These are phyloP conservation scores for Luidia sarsii DNA, from an alignment of 53 echinoderm and acorn worm species.

Conservation along the genomic window DNA sequence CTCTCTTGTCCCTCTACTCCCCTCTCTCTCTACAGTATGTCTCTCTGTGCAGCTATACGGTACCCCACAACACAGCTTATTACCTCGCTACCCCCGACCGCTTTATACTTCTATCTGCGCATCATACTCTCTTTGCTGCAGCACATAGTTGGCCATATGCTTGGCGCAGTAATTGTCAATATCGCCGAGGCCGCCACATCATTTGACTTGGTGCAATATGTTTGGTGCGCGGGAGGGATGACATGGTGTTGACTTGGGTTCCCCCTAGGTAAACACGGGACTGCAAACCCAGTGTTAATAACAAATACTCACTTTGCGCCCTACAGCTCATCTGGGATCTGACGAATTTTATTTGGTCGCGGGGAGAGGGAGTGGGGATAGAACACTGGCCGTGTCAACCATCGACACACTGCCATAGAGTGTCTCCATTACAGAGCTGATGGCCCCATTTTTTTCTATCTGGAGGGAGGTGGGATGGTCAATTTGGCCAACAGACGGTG, in stretches of 20 bases:
- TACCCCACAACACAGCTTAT: neutral
- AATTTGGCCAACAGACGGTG: constrained; percentile 56
- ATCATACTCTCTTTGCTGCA: constrained; percentile 43
- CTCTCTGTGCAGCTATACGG: too few species aligned
- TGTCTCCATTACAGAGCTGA: neutral
- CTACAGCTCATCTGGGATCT: constrained; percentile 28
- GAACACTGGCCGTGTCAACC: neutral
- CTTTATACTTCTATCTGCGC: constrained; percentile 19
- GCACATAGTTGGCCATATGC: constrained; percentile 61
- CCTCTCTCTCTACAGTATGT: neutral
- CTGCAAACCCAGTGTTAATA: constrained; percentile 41
- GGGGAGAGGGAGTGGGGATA: neutral
- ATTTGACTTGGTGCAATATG: constrained; percentile 57
- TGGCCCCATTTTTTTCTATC: neutral
- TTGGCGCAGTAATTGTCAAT: constrained; percentile 62
- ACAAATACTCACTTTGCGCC: constrained; percentile 36
- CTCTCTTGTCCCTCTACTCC: neutral
- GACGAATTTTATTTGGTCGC: constrained; percentile 45
- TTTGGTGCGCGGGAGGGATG: constrained; percentile 50
- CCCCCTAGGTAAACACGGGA: constrained; percentile 42
- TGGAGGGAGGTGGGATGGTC: constrained; percentile 29
- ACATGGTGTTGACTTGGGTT: constrained; percentile 45
- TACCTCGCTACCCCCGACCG: constrained; percentile 7
- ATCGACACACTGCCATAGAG: constrained; percentile 5
- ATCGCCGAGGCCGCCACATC: constrained; percentile 27